Base-by-base conservation (phyloP, 2,888 invertebrate genomes). In the Chirona hameri region DNA sequence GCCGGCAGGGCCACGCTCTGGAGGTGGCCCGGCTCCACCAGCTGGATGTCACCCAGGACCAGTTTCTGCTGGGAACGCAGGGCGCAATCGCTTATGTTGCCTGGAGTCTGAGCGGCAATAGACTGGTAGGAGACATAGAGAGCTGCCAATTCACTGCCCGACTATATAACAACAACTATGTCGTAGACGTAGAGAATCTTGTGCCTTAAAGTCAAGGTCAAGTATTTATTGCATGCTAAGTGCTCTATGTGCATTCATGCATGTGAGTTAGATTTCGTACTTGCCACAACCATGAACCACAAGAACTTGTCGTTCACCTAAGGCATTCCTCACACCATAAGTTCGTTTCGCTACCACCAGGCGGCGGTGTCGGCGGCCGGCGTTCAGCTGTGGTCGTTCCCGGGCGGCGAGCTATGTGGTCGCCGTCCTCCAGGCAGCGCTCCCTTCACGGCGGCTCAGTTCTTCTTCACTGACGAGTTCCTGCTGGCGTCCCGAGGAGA, bases 401-500 rank as follows among this genome's bases (percentile, higher is more conserved):
- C 76, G 0, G 29, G 21, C 15, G 76, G 76, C 0, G 39, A 39
- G 12, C 4, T 21, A 21, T 31, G 29, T 5, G 76, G 21, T 1
- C 1, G 21, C 10, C 76, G 76, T 18, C 39, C 76, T 5, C 21
- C 76, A 0, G 76, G 0, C 39, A 39, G 4, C 15, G 18, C 21
- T 7, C 39, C 39, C 7, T 18, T 39, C 76, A 39, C 39, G 15
- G 76, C 39, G 21, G 76, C 76, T 1, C 76, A 76, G 76, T 76
- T 76, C 76, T 76, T 76, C 76, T 76, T 76, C 76, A 39, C 29
- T 31, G 76, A 76, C 39, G 76, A 39, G 39, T 76, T 76, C 39
- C 14, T 76, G 14, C 76, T 76, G 39, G 21, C 76, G 21, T 5
- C 21, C 7, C 9, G 76, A 21, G 76, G 39, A 4, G 76, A 76